These are phyloP conservation scores for Microplitis deprimator DNA, from an alignment of 2,888 invertebrate genomes.

Conservation along the genomic window DNA sequence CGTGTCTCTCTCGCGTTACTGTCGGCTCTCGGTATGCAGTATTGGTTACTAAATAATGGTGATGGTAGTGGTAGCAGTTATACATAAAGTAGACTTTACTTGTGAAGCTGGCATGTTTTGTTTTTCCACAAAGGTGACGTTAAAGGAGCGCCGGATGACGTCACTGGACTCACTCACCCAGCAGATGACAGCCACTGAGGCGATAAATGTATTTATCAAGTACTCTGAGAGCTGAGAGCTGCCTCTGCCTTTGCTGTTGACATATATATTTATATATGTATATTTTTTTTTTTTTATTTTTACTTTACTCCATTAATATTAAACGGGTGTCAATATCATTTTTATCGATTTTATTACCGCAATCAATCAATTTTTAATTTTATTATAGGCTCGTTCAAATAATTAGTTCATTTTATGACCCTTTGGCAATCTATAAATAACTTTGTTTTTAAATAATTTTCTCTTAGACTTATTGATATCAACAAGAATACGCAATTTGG, in stretches of 20 bases:
- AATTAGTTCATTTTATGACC: not conserved
- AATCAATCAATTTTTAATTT: not conserved
- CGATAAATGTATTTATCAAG: conserved; percentile 66
- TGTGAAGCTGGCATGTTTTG: conserved; percentile 43
- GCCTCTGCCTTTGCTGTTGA: not conserved
- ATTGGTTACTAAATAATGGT: not conserved
- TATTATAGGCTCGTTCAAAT: not conserved
- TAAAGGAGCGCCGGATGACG: conserved; percentile 63
- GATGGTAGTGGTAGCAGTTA: not conserved
- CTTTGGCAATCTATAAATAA: not conserved
- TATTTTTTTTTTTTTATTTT: conserved; percentile 10
- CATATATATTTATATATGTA: conserved; percentile 6
- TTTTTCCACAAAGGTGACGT: conserved; percentile 61
- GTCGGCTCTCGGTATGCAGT: not conserved
- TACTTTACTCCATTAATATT: not conserved
- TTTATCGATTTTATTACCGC: not conserved
- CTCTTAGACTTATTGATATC: too few relatives aligned
- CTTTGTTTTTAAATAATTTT: too few relatives aligned
- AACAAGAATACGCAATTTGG: too few relatives aligned
- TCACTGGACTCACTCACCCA: conserved; percentile 64
- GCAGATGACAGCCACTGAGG: conserved; percentile 57
- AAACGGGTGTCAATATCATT: not conserved
- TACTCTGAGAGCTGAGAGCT: conserved; percentile 55
- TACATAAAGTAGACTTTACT: too few relatives aligned
- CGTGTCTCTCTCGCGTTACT: not conserved